phyloP scores from a whole-genome alignment of 2,888 invertebrate genomes.

The Cheiracanthium punctorium region DNA sequence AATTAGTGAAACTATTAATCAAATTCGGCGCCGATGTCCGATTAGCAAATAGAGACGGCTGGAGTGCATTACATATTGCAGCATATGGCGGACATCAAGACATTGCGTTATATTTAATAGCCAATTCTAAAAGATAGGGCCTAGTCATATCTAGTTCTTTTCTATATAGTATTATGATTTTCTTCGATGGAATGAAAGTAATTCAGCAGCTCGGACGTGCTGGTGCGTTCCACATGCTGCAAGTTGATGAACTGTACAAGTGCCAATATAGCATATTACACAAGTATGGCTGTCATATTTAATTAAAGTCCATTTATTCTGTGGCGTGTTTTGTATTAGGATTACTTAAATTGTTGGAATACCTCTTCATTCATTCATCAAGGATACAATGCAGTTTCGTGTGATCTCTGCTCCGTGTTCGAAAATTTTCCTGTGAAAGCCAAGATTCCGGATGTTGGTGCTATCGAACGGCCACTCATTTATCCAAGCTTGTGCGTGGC shows the following conservation, averaged over 20 bases:
- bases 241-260: constrained; percentile 25
- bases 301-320: not conserved
- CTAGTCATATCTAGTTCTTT: constrained; percentile 50
- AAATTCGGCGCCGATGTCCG: constrained; percentile 77
- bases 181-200: constrained; percentile 20
- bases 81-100: constrained; percentile 76
- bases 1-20: constrained; percentile 77
- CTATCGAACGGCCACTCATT: too few species aligned
- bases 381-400: not conserved
- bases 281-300: constrained; percentile 44
- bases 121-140: constrained; percentile 65
- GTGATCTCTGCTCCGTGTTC: too few species aligned
- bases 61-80: constrained; percentile 76
- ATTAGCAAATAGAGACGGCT: constrained; percentile 77
- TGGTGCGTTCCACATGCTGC: constrained; percentile 32
- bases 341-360: not conserved
- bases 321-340: not conserved
- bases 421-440: too few species aligned
- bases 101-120: constrained; percentile 75
- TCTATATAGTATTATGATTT: constrained; percentile 46
- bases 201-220: constrained; percentile 27
- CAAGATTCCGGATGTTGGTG: too few species aligned
- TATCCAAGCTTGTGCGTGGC: too few species aligned
- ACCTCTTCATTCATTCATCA: not conserved
- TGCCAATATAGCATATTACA: constrained; percentile 60